Evolutionary conservation across 2,888 invertebrate genomes (phyloP).

Genomic region (Trichopria drosophilae): DNA sequence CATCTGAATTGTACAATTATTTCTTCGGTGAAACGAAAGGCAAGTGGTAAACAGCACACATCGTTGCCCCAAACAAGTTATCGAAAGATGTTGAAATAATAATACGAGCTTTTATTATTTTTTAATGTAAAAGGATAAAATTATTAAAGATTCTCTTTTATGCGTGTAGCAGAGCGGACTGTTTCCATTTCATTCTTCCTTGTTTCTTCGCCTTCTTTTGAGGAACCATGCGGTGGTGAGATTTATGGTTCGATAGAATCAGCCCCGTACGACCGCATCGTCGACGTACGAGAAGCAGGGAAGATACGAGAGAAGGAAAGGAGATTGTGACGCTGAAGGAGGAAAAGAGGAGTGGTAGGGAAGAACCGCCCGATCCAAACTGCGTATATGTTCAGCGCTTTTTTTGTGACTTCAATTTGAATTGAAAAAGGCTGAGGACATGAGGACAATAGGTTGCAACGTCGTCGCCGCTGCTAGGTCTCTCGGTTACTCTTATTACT

Average conservation of each 20-base stretch:
- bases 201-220: conserved; percentile 1
- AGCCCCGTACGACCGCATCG: conserved; percentile 46
- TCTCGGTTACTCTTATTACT: conserved; percentile 38
- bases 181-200: neutral
- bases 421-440: conserved; percentile 57
- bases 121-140: neutral
- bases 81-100: neutral
- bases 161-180: neutral
- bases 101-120: neutral
- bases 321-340: conserved; percentile 25
- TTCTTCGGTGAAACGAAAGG: no score
- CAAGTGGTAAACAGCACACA: no score
- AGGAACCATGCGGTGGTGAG: conserved; percentile 49
- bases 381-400: conserved; percentile 49
- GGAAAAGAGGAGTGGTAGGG: conserved; percentile 23
- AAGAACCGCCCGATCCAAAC: conserved; percentile 40
- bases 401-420: conserved; percentile 56
- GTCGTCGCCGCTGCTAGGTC: conserved; percentile 39
- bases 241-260: conserved; percentile 58
- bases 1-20: no score
- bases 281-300: conserved; percentile 34
- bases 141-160: neutral
- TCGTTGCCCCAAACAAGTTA: no score
- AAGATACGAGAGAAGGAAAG: conserved; percentile 35
- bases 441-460: conserved; percentile 55